phyloP scores from a whole-genome alignment of 2,797 vertebrate species.

The Gadopsis bispinosus region DNA sequence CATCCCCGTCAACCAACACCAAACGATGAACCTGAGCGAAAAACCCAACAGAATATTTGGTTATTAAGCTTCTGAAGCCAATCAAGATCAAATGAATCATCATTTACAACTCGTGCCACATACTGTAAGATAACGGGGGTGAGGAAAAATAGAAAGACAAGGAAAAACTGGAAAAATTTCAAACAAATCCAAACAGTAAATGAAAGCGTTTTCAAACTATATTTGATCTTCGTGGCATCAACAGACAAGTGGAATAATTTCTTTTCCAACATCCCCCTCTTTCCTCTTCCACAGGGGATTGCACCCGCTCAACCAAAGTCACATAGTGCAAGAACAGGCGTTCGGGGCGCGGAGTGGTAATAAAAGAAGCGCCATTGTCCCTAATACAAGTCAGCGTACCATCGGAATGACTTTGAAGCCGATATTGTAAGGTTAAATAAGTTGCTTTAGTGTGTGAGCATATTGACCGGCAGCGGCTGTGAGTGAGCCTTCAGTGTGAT shows the following conservation, averaged over 20 bases:
- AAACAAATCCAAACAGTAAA: neutral
- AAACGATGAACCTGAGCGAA: constrained; percentile 92
- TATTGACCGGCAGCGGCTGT: neutral
- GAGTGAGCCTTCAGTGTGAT: neutral
- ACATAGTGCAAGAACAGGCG: no score
- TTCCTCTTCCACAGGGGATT: neutral
- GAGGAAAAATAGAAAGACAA: neutral
- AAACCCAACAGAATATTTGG: neutral
- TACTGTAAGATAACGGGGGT: neutral
- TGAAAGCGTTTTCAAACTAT: neutral
- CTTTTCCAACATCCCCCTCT: no score
- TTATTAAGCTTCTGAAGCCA: neutral
- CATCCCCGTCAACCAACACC: constrained; percentile 92
- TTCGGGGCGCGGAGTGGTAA: no score
- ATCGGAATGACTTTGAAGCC: no score
- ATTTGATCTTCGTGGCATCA: neutral
- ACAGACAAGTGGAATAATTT: neutral
- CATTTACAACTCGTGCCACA: no score
- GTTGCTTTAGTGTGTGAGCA: no score
- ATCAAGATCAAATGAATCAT: neutral
- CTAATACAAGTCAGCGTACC: no score
- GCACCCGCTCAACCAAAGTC: no score
- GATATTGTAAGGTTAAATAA: no score
- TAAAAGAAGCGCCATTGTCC: no score
- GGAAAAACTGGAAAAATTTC: neutral